Evolutionary conservation across 2,797 vertebrate species (phyloP).

Genomic region (Limosa lapponica): DNA sequence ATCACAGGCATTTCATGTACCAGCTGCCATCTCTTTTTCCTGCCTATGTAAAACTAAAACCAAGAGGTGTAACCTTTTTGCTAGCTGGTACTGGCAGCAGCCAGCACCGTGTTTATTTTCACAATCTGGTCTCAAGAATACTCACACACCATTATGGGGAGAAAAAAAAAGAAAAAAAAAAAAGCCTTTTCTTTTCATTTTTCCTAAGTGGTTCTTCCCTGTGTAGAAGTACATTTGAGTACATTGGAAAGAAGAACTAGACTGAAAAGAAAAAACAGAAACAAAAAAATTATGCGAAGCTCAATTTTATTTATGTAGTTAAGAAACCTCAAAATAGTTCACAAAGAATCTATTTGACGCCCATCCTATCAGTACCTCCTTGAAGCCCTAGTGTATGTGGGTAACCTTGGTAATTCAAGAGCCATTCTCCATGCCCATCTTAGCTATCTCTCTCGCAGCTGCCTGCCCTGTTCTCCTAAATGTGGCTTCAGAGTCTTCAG

Average conservation of each 20-base stretch:
- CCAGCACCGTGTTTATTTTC: neutral
- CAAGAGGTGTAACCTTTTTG: neutral
- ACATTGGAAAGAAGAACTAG: neutral
- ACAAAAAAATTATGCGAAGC: neutral
- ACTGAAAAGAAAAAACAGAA: neutral
- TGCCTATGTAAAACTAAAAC: neutral
- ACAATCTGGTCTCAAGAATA: neutral
- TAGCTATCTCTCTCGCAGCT: neutral
- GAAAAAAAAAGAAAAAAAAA: neutral
- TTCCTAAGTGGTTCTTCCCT: neutral
- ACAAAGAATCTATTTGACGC: neutral
- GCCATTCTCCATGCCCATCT: rapidly evolving
- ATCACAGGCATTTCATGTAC: neutral
- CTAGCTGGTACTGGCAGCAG: neutral
- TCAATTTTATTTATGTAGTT: neutral
- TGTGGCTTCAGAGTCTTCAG: neutral
- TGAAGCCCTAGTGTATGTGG: neutral
- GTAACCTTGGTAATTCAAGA: neutral
- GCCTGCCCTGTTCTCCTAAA: neutral
- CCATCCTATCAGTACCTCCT: neutral
- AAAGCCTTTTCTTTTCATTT: neutral
- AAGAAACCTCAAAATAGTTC: neutral
- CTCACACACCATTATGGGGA: neutral
- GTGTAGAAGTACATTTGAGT: neutral
- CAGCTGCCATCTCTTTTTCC: neutral